Percentiles rank a stretch among this genome's conserved stretches.
These are phyloP conservation scores for Hexactinellida sp. DNA, from an alignment of 37 sponge, comb jelly and placozoan species.

Conservation along the genomic window DNA sequence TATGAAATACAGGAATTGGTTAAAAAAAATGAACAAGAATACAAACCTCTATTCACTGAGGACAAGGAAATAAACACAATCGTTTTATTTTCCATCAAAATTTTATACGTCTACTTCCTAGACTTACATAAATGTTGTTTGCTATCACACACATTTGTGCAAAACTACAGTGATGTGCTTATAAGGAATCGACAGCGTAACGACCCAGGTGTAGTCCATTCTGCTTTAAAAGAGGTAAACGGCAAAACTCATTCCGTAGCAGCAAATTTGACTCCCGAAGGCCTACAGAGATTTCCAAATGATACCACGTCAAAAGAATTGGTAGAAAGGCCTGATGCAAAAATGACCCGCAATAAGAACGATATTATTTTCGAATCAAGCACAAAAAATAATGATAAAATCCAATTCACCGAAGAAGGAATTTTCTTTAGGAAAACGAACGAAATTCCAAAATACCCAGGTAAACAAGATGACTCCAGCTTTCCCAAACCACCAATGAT, in stretches of 20 bases:
- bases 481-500: not conserved
- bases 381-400: not conserved
- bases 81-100: not conserved
- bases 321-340: not conserved
- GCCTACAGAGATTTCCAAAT: not conserved
- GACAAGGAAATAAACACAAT: not conserved
- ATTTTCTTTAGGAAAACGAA: not conserved
- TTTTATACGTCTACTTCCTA: not conserved
- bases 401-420: not conserved
- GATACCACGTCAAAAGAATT: too few species aligned
- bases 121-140: not conserved
- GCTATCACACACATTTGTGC: not conserved
- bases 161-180: not conserved
- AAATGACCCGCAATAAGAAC: not conserved
- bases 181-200: not conserved
- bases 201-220: not conserved
- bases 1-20: not conserved
- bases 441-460: not conserved
- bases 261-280: not conserved
- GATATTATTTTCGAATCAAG: not conserved
- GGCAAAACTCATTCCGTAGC: not conserved
- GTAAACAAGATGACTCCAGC: not conserved
- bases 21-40: not conserved
- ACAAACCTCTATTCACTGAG: not conserved
- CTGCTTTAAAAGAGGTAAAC: not conserved